Evolutionary conservation across 92 coral and sea anemone genomes (phyloP).

Genomic region (Porites rus): DNA sequence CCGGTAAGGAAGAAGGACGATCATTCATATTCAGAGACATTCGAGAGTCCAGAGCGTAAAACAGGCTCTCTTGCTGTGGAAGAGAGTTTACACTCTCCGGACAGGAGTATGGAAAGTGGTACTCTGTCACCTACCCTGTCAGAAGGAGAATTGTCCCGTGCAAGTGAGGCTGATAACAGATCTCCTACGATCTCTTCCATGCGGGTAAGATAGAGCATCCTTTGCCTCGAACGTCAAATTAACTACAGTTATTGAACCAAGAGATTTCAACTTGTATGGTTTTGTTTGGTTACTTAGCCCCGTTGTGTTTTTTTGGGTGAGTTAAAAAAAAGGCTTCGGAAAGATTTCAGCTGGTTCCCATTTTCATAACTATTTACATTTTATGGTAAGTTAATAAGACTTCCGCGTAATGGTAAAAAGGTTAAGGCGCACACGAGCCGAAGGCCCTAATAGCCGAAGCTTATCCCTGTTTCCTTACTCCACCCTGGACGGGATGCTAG

Average conservation of each 20-base stretch:
- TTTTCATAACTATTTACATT: too few species aligned
- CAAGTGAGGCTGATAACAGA: conserved; percentile 23
- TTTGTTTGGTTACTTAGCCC: too few species aligned
- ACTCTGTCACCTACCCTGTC: conserved; percentile 59
- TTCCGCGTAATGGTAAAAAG: too few species aligned
- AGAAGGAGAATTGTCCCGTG: conserved; percentile 70
- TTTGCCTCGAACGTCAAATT: not conserved
- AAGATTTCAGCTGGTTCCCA: not conserved
- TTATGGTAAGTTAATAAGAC: too few species aligned
- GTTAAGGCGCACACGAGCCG: too few species aligned
- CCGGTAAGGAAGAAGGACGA: conserved; percentile 59
- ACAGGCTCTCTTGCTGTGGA: conserved; percentile 29
- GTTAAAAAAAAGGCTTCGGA: too few species aligned
- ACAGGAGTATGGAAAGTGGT: conserved; percentile 45
- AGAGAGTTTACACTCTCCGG: conserved; percentile 15
- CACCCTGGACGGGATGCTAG: too few species aligned
- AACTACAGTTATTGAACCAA: too few species aligned
- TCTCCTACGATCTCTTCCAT: conserved; percentile 24
- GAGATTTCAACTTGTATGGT: too few species aligned
- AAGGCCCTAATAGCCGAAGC: too few species aligned
- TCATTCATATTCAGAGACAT: conserved; percentile 66
- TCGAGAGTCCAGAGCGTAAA: conserved; percentile 61
- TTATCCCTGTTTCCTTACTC: too few species aligned
- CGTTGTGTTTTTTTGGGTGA: too few species aligned
- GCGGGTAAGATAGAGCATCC: conserved; percentile 9